phyloP scores from a whole-genome alignment of 2,888 invertebrate genomes.

The Gryllus longicercus region DNA sequence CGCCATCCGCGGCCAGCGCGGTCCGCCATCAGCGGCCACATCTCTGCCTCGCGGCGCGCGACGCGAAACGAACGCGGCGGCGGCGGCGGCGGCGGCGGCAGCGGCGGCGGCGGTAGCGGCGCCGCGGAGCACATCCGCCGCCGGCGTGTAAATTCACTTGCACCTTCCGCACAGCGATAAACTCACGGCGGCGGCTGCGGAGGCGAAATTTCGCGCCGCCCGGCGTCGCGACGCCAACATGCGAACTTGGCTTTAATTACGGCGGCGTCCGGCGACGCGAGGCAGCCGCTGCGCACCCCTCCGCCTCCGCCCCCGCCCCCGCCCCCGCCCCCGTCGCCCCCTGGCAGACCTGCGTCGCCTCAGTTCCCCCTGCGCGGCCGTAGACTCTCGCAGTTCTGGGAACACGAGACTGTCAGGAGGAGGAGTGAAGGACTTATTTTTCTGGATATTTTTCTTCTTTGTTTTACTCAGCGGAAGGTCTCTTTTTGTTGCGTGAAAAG shows the following conservation, averaged over 20 bases:
- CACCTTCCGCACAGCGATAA: neutral
- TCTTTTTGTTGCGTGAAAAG: too few relatives aligned
- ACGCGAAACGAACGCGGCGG: neutral
- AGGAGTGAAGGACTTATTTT: too few relatives aligned
- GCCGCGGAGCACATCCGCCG: neutral
- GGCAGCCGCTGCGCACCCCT: neutral
- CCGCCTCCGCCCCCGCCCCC: neutral
- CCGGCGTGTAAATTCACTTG: conserved; percentile 2
- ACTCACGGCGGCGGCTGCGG: neutral
- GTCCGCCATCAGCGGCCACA: too few relatives aligned
- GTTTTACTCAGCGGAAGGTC: too few relatives aligned
- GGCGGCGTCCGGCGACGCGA: neutral
- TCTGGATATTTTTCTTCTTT: too few relatives aligned
- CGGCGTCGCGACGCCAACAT: neutral
- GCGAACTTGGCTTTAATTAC: conserved; percentile 17
- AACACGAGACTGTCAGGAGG: too few relatives aligned
- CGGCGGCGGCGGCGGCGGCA: neutral
- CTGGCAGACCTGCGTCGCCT: too few relatives aligned
- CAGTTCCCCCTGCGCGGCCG: too few relatives aligned
- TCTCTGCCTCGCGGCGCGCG: too few relatives aligned
- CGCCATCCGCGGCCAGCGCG: too few relatives aligned
- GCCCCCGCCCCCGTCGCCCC: too few relatives aligned
- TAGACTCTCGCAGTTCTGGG: too few relatives aligned
- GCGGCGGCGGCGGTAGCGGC: neutral
- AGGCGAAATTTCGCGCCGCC: neutral